Percentiles rank a stretch among this genome's conserved stretches.
Evolutionary conservation across 2,113 vertebrate species (phyloP).

Genomic region (Dasyurus viverrinus): DNA sequence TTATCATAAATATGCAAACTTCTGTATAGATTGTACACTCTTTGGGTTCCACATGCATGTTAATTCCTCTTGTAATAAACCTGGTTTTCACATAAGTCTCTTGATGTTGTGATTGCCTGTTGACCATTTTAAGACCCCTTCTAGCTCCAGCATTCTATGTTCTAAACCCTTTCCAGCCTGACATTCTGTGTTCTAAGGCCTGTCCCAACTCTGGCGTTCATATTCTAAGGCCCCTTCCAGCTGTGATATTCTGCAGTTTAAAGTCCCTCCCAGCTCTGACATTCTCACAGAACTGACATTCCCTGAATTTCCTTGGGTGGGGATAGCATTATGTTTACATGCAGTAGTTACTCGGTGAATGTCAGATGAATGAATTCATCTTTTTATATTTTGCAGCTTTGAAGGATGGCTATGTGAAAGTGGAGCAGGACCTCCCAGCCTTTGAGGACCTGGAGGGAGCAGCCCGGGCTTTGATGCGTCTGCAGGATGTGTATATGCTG

Average conservation of each 20-base stretch:
- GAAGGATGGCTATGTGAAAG: slow-evolving; percentile 84
- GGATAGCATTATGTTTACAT: neutral
- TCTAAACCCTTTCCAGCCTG: neutral
- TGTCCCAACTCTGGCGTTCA: neutral
- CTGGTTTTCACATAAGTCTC: no score
- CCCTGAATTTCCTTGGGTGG: neutral
- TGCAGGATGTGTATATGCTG: slow-evolving; percentile 94
- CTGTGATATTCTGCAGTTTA: neutral
- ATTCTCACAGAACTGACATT: neutral
- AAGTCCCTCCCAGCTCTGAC: neutral
- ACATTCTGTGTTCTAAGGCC: neutral
- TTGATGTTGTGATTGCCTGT: no score
- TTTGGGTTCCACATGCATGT: no score
- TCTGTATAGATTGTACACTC: no score
- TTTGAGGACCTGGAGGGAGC: slow-evolving; percentile 92
- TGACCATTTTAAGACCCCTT: neutral
- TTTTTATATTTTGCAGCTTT: slow-evolving; percentile 81
- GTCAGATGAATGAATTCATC: neutral
- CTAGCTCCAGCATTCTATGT: neutral
- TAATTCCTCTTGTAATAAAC: no score
- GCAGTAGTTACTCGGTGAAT: neutral
- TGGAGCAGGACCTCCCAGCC: slow-evolving; percentile 87
- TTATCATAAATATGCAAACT: no score
- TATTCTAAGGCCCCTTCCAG: neutral
- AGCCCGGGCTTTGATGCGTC: slow-evolving; percentile 90